Conservation (phyloP, 2,888 invertebrate species). For the Brenthis hecate region DNA sequence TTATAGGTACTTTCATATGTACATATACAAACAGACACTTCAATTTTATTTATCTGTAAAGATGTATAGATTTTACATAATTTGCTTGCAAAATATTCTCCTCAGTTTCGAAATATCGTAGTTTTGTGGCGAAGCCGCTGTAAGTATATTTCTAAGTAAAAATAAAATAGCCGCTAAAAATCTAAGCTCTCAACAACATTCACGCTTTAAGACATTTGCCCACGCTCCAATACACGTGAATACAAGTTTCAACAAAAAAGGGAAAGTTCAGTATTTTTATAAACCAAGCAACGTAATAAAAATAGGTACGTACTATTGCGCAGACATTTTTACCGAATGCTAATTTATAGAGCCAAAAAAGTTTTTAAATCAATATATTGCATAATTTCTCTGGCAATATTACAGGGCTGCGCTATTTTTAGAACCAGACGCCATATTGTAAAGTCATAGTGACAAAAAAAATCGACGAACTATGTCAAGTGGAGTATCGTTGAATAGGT, state of each 20-base stretch:
- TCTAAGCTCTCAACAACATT: background rate
- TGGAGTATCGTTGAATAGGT: no score
- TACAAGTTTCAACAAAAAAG: background rate
- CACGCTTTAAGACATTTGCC: background rate
- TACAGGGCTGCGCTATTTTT: background rate
- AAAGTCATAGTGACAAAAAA: no score
- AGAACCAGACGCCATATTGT: no score
- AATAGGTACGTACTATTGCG: background rate
- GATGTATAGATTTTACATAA: no score
- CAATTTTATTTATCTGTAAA: no score
- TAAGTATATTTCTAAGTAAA: background rate
- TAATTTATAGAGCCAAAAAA: slow-evolving; percentile 1
- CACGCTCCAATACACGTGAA: slow-evolving; percentile 13
- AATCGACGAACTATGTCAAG: no score
- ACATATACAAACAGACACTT: no score
- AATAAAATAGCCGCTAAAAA: background rate
- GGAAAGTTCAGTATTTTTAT: background rate
- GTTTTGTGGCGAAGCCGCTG: background rate
- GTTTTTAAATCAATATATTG: background rate
- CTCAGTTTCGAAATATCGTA: background rate
- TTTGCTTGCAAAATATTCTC: no score
- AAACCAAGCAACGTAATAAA: slow-evolving; percentile 1
- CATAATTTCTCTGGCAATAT: no score
- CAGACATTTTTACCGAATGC: background rate
- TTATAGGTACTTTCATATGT: no score